phyloP scores from a whole-genome alignment of 1,140 invertebrate species.

The Zaprionus tsacasi region DNA sequence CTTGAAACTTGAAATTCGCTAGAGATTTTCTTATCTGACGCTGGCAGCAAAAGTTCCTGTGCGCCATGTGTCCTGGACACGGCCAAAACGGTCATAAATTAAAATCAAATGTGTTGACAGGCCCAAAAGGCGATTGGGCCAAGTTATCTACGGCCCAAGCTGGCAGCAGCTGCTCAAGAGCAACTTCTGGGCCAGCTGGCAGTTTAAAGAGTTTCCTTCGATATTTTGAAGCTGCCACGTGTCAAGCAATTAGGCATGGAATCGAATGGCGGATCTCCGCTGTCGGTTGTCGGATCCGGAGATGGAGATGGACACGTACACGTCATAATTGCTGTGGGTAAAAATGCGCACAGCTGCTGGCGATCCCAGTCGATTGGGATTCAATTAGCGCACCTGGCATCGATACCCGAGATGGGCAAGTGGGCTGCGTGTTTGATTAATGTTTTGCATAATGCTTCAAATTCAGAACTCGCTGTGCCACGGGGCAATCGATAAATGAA shows the following conservation, averaged over 20 bases:
- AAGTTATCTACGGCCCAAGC: conserved; percentile 58
- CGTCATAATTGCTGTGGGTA: too few species aligned
- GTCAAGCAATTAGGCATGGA: conserved; percentile 53
- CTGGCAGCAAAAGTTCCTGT: conserved; percentile 29
- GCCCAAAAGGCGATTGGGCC: conserved; percentile 49
- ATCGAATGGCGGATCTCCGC: conserved; percentile 8
- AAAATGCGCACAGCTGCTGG: conserved; percentile 39
- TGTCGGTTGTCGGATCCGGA: conserved; percentile 26
- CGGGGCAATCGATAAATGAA: conserved; percentile 67
- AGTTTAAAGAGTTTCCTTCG: conserved; percentile 20
- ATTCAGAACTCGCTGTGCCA: background rate
- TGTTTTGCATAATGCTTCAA: conserved; percentile 33
- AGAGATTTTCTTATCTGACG: conserved; percentile 22
- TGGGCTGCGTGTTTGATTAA: conserved; percentile 64
- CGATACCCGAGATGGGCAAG: conserved; percentile 10
- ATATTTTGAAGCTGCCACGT: conserved; percentile 19
- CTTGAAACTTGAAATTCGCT: background rate
- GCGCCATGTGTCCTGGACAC: conserved; percentile 61
- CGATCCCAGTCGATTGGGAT: conserved; percentile 68
- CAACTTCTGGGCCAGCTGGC: background rate
- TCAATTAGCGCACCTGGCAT: conserved; percentile 59
- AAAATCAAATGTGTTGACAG: conserved; percentile 73
- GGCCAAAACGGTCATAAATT: conserved; percentile 66
- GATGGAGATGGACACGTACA: background rate
- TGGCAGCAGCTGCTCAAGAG: conserved; percentile 42